phyloP scores from a whole-genome alignment of 2,888 invertebrate species.

The Leucophenga maculata region DNA sequence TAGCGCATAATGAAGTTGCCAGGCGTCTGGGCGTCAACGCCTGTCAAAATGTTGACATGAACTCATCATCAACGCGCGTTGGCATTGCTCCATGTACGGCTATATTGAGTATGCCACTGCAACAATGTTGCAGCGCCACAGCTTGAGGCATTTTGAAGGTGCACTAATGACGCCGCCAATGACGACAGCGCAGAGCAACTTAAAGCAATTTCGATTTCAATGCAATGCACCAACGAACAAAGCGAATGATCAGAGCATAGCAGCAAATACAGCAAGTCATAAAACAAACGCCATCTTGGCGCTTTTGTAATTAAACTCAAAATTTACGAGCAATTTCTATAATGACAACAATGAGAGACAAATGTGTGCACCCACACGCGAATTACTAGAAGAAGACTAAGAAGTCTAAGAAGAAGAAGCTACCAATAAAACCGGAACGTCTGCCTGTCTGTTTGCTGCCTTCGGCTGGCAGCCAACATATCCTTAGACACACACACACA shows the following conservation, averaged over 20 bases:
- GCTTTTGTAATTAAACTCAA: constrained; percentile 58
- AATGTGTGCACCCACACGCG: constrained; percentile 48
- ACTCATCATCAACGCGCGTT: constrained; percentile 48
- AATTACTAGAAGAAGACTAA: background rate
- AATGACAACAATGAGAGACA: constrained; percentile 58
- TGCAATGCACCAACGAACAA: constrained; percentile 5
- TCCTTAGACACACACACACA: constrained; percentile 19
- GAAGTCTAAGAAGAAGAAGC: constrained; percentile 2
- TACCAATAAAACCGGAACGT: constrained; percentile 42
- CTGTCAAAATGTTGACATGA: constrained; percentile 62
- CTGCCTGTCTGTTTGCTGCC: constrained; percentile 8
- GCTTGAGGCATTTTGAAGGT: background rate
- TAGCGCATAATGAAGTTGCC: constrained; percentile 18
- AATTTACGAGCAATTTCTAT: constrained; percentile 60
- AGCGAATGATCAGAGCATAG: background rate
- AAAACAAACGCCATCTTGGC: constrained; percentile 38
- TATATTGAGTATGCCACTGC: constrained; percentile 43
- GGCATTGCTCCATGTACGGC: constrained; percentile 7
- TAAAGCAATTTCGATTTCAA: background rate
- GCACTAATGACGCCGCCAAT: constrained; percentile 1
- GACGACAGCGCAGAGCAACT: background rate
- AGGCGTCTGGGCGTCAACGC: constrained; percentile 42
- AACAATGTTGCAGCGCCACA: constrained; percentile 55
- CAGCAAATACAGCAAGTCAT: constrained; percentile 14
- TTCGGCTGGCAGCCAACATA: constrained; percentile 16